A percentile compares a stretch with the other conserved stretches of the same genome.
Conservation (phyloP, 2,888 invertebrate genomes). For the Erebia aethiops region DNA sequence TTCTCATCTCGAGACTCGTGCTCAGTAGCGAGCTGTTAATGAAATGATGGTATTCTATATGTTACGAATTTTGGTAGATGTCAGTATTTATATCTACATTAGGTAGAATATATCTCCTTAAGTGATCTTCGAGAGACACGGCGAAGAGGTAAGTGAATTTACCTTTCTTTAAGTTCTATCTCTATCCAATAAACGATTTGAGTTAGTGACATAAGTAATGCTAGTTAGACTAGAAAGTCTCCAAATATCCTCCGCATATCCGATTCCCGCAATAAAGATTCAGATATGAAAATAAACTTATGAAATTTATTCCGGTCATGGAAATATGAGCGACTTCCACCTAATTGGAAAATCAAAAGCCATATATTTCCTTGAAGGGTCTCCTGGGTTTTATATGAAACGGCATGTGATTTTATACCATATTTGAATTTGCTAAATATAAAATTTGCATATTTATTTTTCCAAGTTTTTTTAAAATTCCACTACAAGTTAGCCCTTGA, state of each 20-base stretch:
- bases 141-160: too few species aligned
- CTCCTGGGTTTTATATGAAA: constrained; percentile 12
- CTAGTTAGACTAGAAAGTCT: background rate
- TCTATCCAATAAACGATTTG: too few species aligned
- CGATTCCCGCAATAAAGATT: background rate
- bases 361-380: constrained; percentile 10
- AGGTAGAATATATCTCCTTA: too few species aligned
- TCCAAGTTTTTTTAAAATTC: background rate
- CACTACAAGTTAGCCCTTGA: too few species aligned
- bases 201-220: background rate
- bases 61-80: too few species aligned
- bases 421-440: constrained; percentile 22
- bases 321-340: constrained; percentile 19
- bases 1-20: too few species aligned
- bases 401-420: background rate
- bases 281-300: constrained; percentile 8
- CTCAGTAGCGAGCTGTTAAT: too few species aligned
- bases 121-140: too few species aligned
- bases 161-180: too few species aligned
- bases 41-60: too few species aligned
- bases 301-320: constrained; percentile 18
- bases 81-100: too few species aligned
- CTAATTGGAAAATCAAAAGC: constrained; percentile 14
- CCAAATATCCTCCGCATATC: background rate
- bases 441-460: background rate